These are phyloP conservation scores for Macrobrachium nipponense DNA, from an alignment of 1,140 invertebrate genomes.

Conservation along the genomic window DNA sequence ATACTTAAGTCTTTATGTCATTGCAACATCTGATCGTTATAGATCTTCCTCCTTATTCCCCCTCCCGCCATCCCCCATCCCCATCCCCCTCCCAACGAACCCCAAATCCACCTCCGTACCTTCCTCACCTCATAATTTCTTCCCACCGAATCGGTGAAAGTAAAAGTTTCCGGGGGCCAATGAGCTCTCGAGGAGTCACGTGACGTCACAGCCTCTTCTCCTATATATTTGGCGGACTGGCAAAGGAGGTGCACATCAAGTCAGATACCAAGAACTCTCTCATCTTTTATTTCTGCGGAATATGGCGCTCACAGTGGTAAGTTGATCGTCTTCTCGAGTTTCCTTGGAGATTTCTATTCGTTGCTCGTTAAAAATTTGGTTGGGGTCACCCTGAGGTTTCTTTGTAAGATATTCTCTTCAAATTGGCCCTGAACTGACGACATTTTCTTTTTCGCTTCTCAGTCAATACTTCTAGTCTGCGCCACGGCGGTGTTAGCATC, in stretches of 20 bases:
- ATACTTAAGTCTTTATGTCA: too few species aligned
- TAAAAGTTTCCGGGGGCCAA: constrained; percentile 9
- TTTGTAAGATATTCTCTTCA: background rate
- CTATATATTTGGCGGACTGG: constrained; percentile 27
- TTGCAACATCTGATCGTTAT: too few species aligned
- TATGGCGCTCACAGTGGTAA: constrained; percentile 53
- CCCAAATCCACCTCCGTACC: too few species aligned
- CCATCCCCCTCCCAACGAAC: too few species aligned
- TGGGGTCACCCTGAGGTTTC: background rate
- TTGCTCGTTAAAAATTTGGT: too few species aligned
- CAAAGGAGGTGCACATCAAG: constrained; percentile 1
- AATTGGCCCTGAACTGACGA: background rate
- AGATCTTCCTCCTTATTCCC: too few species aligned
- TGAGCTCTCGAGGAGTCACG: background rate
- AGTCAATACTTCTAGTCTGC: constrained; percentile 55
- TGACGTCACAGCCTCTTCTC: background rate
- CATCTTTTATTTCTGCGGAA: constrained; percentile 19
- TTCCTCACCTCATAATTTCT: too few species aligned
- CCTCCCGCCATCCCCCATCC: too few species aligned
- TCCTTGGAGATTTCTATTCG: too few species aligned
- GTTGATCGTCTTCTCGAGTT: background rate
- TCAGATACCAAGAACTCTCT: constrained; percentile 38
- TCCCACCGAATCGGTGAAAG: too few species aligned
- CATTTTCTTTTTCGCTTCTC: background rate
- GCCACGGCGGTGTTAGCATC: constrained; percentile 32